Evolutionary conservation across 2,113 vertebrate genomes (phyloP).

Genomic region (Rafetus swinhoei): DNA sequence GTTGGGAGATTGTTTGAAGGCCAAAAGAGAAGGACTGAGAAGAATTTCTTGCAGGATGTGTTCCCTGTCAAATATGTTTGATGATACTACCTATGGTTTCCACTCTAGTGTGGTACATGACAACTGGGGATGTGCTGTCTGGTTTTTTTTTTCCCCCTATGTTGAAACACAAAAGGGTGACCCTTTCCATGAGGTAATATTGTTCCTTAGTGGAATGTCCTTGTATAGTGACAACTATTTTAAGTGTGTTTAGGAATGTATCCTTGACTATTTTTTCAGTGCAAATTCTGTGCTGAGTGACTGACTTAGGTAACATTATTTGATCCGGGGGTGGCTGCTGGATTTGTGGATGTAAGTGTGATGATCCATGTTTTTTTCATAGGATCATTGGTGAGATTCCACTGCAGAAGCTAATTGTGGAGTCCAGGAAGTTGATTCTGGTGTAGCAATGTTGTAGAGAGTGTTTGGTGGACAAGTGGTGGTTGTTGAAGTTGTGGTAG

Average conservation of each 20-base stretch:
- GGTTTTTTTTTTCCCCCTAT: too few relatives aligned
- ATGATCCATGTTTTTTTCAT: neutral
- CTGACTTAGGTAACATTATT: neutral
- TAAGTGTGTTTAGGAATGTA: neutral
- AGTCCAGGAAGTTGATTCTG: neutral
- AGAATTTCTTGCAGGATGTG: neutral
- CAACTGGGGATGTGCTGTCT: too few relatives aligned
- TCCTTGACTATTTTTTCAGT: neutral
- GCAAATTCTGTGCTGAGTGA: neutral
- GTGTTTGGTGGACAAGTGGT: neutral
- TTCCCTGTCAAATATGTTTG: neutral
- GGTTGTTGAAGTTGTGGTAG: neutral
- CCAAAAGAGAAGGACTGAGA: neutral
- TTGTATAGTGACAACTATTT: neutral
- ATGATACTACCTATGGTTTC: neutral
- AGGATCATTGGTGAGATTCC: neutral
- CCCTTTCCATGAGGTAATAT: neutral
- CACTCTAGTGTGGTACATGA: too few relatives aligned
- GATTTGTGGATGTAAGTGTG: neutral
- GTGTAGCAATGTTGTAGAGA: neutral
- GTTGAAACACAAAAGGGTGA: neutral
- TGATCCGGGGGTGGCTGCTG: neutral
- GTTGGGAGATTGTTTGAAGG: neutral
- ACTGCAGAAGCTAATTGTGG: neutral
- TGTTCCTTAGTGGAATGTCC: neutral